phyloP scores from a whole-genome alignment of 2,888 invertebrate genomes.

The Invenusta paracnida region DNA sequence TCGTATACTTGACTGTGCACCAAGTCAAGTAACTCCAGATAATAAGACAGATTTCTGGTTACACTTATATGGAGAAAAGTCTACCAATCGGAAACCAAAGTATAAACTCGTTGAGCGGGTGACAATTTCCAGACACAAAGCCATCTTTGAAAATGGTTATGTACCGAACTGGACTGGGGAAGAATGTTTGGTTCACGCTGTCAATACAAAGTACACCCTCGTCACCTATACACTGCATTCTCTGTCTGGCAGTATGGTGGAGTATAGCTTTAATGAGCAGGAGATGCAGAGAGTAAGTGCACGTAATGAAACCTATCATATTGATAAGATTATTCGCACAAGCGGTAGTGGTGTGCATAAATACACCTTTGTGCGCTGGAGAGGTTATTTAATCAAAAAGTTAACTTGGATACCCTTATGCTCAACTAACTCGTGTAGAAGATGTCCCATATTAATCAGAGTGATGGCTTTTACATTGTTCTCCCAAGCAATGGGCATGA shows the following conservation, averaged over 20 bases:
- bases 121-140: background rate
- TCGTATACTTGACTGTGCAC: too few species aligned
- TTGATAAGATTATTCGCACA: background rate
- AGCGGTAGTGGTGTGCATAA: background rate
- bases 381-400: background rate
- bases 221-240: background rate
- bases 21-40: too few species aligned
- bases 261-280: background rate
- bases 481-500: background rate
- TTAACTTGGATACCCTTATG: background rate
- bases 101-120: background rate
- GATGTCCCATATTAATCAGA: background rate
- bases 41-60: background rate
- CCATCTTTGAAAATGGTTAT: background rate
- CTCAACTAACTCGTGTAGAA: background rate
- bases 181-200: background rate
- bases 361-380: background rate
- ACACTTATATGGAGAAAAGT: background rate
- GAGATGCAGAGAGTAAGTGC: background rate
- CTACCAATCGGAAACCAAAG: background rate
- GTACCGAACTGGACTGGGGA: background rate
- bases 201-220: background rate
- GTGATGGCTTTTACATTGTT: background rate
- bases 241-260: background rate
- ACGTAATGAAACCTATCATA: background rate